These are phyloP conservation scores for Polyploca ridens DNA, from an alignment of 2,888 invertebrate genomes.

Conservation along the genomic window DNA sequence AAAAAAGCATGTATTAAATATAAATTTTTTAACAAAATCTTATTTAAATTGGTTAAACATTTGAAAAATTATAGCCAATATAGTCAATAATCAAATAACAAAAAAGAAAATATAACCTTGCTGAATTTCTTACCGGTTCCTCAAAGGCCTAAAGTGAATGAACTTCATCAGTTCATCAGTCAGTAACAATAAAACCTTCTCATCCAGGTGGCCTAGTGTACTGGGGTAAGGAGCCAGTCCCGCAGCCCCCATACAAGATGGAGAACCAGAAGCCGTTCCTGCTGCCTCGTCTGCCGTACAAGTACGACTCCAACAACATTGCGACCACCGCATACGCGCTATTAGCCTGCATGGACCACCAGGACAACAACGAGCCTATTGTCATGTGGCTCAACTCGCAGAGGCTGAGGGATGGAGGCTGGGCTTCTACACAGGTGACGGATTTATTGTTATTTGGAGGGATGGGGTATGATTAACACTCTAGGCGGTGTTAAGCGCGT, in stretches of 20 bases:
- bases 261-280: constrained; percentile 97
- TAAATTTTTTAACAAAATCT: no score
- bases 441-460: no score
- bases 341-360: constrained; percentile 93
- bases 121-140: no score
- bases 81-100: no score
- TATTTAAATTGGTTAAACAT: no score
- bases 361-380: constrained; percentile 93
- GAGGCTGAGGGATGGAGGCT: constrained; percentile 93
- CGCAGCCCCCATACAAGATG: constrained; percentile 92
- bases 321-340: constrained; percentile 97
- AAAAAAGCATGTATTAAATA: no score
- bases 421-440: constrained; percentile 91
- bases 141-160: no score
- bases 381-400: constrained; percentile 96
- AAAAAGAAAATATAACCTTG: no score
- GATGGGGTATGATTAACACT: no score
- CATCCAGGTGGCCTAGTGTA: constrained; percentile 90
- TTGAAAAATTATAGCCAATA: no score
- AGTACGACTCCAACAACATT: constrained; percentile 95
- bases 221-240: constrained; percentile 92
- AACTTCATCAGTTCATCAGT: no score
- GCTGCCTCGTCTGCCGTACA: constrained; percentile 93
- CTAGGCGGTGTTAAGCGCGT: no score
- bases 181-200: not conserved